Conservation (phyloP, 1,140 invertebrate genomes). For the Lepidurus arcticus region DNA sequence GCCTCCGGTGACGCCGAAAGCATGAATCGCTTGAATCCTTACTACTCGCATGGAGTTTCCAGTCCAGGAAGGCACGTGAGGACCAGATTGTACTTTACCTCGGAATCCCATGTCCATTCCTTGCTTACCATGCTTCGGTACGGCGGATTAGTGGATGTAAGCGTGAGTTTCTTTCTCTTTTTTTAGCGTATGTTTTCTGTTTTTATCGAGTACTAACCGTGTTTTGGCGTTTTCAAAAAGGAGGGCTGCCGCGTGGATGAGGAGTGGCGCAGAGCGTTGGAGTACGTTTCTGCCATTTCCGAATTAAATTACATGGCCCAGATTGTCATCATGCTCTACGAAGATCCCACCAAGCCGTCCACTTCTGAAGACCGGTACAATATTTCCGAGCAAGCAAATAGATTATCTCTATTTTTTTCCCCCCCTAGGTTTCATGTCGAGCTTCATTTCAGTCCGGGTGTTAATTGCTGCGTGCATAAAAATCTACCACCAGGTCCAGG, state of each 20-base stretch:
- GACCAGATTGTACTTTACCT: constrained; percentile 96
- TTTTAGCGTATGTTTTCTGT: constrained; percentile 31
- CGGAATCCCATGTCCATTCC: constrained; percentile 98
- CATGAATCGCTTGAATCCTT: constrained; percentile 91
- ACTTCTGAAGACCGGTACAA: constrained; percentile 67
- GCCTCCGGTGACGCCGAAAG: constrained; percentile 71
- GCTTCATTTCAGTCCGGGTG: constrained; percentile 94
- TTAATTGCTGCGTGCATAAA: constrained; percentile 91
- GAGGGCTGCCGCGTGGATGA: constrained; percentile 64
- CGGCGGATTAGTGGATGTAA: constrained; percentile 83
- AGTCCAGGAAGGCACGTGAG: constrained; percentile 95
- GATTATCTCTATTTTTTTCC: no score
- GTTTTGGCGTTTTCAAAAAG: constrained; percentile 28
- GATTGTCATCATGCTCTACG: constrained; percentile 98
- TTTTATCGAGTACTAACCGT: no score
- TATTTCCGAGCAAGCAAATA: not conserved
- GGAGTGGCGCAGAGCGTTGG: constrained; percentile 97
- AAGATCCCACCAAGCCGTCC: constrained; percentile 93
- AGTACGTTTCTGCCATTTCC: constrained; percentile 93
- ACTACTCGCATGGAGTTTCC: constrained; percentile 95
- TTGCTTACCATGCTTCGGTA: constrained; percentile 90
- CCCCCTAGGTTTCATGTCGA: constrained; percentile 92
- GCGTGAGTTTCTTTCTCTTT: constrained; percentile 39
- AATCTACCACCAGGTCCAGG: constrained; percentile 87
- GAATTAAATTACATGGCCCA: constrained; percentile 99